Base-by-base conservation (phyloP, 2,113 vertebrate species). In the Indri indri region DNA sequence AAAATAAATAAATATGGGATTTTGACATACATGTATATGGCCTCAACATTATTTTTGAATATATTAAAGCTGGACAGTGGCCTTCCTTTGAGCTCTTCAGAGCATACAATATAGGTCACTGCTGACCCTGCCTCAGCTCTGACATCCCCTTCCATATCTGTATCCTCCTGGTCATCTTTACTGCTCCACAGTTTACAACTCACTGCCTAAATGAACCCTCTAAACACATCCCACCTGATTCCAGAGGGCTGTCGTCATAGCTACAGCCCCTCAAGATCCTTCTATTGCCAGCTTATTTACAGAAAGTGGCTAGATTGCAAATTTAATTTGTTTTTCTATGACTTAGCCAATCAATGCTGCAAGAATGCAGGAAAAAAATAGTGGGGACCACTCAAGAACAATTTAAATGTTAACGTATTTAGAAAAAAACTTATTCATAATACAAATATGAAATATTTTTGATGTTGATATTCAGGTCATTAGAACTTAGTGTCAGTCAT, bases 341-440 rank as follows among this genome's bases (percentile, higher is more conserved):
- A 59, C 81, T 82, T 82, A 81, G 20, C 34, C 74, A 77, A 88
- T 84, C 59, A 91, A 59, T 8, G 17, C 32, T 76, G n/a, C 23
- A 70, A 82, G 81, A 91, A 84, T 47, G n/a, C 14, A 52, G 20
- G 18, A 8, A 25, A 34, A 22, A 81, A 87, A 92, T n/a, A 87
- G 45, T 34, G 30, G 68, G 34, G 27, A 59, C 12, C 74, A 71
- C 80, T 86, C 17, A 73, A 87, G 47, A 90, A 82, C 74, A 59
- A 87, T 87, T 83, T 92, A 87, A 94, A 94, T 22, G 23, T 70
- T 81, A 94, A 59, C 18, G 30, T 50, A 23, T 66, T 77, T 96
- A 63, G 50, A 90, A 83, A 91, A 8, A 88, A 20, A 83, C n/a
- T 32, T 84, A 47, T 76, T 85, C 22, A 23, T 70, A 88, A 88